Conservation (phyloP, 1,140 invertebrate species). For the Aphis gossypii region DNA sequence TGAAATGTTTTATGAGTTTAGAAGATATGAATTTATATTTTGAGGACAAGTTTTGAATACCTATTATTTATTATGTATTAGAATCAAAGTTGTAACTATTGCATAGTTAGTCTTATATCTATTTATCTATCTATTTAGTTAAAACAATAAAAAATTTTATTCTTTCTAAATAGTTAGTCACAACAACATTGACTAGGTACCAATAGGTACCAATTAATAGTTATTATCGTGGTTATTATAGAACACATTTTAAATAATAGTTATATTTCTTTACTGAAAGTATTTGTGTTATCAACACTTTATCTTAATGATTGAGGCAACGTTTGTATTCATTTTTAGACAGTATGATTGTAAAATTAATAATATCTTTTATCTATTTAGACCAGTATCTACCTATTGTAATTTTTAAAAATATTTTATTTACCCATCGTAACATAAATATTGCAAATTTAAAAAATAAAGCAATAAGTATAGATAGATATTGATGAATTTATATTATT, state of each 20-base stretch:
- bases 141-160: slow-evolving; percentile 25
- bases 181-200: background rate
- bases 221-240: slow-evolving; percentile 15
- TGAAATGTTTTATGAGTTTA: background rate
- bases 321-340: background rate
- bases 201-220: background rate
- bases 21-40: slow-evolving; percentile 15
- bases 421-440: background rate
- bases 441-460: background rate
- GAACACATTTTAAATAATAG: background rate
- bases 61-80: background rate
- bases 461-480: background rate
- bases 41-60: background rate
- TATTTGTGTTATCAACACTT: background rate
- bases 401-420: background rate
- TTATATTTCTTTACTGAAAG: background rate
- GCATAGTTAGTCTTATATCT: background rate
- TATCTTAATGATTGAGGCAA: background rate
- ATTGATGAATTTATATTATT: background rate
- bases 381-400: background rate
- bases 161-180: slow-evolving; percentile 18
- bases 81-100: background rate
- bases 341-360: background rate
- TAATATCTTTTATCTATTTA: background rate
- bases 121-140: background rate